phyloP scores from a whole-genome alignment of 2,888 invertebrate genomes.

The Monoplex corrugatus region DNA sequence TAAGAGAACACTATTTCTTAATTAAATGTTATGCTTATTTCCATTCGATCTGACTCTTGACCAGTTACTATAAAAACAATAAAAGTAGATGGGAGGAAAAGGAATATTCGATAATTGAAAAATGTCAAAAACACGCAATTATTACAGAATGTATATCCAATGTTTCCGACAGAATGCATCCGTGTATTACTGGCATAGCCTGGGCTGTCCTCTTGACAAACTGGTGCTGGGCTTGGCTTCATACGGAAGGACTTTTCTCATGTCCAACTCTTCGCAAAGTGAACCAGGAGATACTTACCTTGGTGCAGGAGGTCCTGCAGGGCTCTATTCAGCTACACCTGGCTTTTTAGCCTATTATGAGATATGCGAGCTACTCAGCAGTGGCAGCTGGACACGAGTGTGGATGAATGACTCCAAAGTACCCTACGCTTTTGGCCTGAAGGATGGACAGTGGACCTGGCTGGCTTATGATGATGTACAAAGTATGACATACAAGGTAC shows the following conservation, averaged over 20 bases:
- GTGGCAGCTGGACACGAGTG: constrained; percentile 44
- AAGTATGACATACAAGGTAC: constrained; percentile 49
- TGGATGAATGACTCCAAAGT: constrained; percentile 82
- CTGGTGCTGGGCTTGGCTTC: constrained; percentile 47
- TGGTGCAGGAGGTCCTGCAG: neutral
- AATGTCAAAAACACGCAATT: too few species aligned
- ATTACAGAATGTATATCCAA: too few species aligned
- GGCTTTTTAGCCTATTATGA: neutral
- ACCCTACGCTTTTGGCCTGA: constrained; percentile 59
- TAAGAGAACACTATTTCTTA: too few species aligned
- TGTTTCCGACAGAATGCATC: constrained; percentile 21
- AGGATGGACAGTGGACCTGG: constrained; percentile 57
- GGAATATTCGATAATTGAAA: too few species aligned
- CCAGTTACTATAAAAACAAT: too few species aligned
- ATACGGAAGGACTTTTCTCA: constrained; percentile 44
- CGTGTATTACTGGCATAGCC: constrained; percentile 32
- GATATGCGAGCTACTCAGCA: neutral
- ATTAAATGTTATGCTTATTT: too few species aligned
- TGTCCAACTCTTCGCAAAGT: neutral
- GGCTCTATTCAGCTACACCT: neutral
- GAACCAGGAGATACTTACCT: neutral
- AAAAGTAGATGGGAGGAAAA: too few species aligned
- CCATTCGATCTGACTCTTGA: too few species aligned
- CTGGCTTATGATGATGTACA: constrained; percentile 60
- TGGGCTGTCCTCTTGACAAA: constrained; percentile 43